Evolutionary conservation across 2,888 invertebrate species (phyloP).

Genomic region (Aproaerema taeniolella): DNA sequence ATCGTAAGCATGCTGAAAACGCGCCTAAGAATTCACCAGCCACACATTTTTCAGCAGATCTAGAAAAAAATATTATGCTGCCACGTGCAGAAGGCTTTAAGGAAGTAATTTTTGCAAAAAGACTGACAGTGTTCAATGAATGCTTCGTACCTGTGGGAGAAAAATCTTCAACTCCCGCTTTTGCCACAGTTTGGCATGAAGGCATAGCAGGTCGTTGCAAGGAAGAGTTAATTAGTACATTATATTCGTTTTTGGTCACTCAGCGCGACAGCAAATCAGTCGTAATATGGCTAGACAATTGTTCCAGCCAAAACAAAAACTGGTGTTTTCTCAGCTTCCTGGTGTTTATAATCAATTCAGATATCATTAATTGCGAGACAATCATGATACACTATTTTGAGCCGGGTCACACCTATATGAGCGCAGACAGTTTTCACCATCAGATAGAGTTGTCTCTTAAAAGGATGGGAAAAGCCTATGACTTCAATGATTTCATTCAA

Average conservation of each 20-base stretch:
- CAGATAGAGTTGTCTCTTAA: too few species aligned
- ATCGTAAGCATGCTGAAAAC: constrained; percentile 7
- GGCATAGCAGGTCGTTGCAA: constrained; percentile 10
- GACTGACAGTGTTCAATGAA: constrained; percentile 20
- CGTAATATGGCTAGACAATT: not conserved
- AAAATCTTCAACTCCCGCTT: constrained; percentile 11
- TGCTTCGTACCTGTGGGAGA: constrained; percentile 20
- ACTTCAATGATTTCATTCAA: constrained; percentile 16
- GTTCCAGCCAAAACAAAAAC: not conserved
- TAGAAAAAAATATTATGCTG: constrained; percentile 22
- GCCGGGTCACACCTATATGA: constrained; percentile 9
- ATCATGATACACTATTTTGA: constrained; percentile 12
- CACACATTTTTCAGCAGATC: constrained; percentile 14
- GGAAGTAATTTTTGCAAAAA: constrained; percentile 19
- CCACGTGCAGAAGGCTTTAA: constrained; percentile 22
- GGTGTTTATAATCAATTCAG: not conserved
- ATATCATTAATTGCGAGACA: constrained; percentile 5
- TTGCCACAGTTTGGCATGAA: constrained; percentile 15
- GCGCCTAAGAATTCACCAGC: not conserved
- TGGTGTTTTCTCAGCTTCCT: not conserved
- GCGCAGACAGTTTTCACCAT: constrained; percentile 9
- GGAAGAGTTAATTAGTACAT: constrained; percentile 12
- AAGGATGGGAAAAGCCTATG: constrained; percentile 14
- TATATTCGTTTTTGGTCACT: not conserved
- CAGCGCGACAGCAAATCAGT: not conserved